phyloP scores from a whole-genome alignment of 2,797 vertebrate species.

The Oceanodroma leucorhoa region DNA sequence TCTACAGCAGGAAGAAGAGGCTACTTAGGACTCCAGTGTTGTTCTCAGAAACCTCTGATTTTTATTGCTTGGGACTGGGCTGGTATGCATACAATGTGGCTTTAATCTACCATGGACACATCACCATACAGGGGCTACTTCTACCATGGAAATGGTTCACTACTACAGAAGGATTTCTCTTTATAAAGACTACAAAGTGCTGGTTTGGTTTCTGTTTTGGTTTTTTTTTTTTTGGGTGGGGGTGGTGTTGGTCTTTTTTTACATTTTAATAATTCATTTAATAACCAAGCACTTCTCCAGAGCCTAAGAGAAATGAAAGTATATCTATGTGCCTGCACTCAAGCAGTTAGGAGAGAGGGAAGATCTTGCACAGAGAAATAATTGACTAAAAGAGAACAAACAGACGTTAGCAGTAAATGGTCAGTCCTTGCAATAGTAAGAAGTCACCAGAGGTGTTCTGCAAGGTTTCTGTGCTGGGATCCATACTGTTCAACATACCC shows the following conservation, averaged over 20 bases:
- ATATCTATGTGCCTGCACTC: neutral
- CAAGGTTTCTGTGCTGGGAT: neutral
- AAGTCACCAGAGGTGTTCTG: neutral
- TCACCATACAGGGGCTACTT: neutral
- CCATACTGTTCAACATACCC: neutral
- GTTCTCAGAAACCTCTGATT: neutral
- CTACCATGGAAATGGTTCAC: neutral
- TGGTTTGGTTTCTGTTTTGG: neutral
- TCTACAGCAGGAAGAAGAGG: constrained; percentile 1
- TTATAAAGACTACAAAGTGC: neutral
- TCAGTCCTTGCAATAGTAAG: neutral
- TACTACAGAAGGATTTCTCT: neutral
- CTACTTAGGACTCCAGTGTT: neutral
- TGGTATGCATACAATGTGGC: neutral
- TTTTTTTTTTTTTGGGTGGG: neutral
- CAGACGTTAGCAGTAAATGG: neutral
- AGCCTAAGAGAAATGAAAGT: neutral
- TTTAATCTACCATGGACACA: neutral
- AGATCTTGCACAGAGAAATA: neutral
- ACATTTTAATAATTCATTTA: neutral
- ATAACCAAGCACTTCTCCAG: neutral
- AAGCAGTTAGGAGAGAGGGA: neutral
- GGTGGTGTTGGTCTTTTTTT: neutral
- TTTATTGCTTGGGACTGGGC: neutral
- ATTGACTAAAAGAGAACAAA: neutral